Conservation (phyloP, 2,888 invertebrate genomes). For the Acutogordius australiensis region DNA sequence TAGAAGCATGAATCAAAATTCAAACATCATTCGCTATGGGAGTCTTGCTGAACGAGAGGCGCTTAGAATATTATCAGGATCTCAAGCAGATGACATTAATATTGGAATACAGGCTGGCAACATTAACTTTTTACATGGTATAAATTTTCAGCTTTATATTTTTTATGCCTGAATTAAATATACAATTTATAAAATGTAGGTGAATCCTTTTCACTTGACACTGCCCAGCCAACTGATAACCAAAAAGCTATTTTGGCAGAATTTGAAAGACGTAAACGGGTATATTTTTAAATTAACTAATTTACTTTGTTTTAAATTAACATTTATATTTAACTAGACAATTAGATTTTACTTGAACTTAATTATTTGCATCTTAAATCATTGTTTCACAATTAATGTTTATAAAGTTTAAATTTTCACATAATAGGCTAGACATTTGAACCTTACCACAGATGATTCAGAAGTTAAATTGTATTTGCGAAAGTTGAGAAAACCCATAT, state of each 20-base stretch:
- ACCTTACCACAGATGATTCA: slow-evolving; percentile 84
- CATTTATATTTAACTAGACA: background rate
- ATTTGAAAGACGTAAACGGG: slow-evolving; percentile 69
- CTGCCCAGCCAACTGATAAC: slow-evolving; percentile 29
- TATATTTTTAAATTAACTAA: slow-evolving; percentile 16
- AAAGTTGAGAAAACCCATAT: slow-evolving; percentile 74
- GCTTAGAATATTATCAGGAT: background rate
- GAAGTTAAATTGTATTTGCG: slow-evolving; percentile 71
- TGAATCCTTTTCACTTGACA: slow-evolving; percentile 34
- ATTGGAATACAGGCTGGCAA: slow-evolving; percentile 32
- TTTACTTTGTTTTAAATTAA: too few relatives aligned
- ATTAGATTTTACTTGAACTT: too few relatives aligned
- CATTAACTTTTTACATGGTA: slow-evolving; percentile 33
- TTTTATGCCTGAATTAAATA: background rate
- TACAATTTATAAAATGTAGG: background rate
- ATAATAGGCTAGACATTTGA: slow-evolving; percentile 44
- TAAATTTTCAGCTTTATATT: background rate
- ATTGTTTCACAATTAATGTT: slow-evolving; percentile 14
- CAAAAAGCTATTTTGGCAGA: slow-evolving; percentile 70
- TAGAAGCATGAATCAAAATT: too few relatives aligned
- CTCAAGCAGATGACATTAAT: background rate
- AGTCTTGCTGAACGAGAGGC: background rate
- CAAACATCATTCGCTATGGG: background rate
- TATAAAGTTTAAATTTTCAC: slow-evolving; percentile 11
- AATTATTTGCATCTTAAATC: background rate